Evolutionary conservation across 2,888 invertebrate genomes (phyloP), one percentile per base, ranked within the genome.

Genomic region (Phaedon cochleariae): DNA sequence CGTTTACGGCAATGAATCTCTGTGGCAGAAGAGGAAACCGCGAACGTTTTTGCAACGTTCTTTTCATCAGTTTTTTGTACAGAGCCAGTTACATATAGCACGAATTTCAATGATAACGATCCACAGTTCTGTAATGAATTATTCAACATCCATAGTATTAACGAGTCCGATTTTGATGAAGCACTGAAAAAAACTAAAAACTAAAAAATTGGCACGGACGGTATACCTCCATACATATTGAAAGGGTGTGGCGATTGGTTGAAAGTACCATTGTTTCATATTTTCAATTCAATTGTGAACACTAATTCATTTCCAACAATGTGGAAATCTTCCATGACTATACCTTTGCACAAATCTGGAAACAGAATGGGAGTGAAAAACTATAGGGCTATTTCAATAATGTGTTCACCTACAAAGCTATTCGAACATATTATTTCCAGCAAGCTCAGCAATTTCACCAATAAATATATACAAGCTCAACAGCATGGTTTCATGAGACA

Each of bases 31-130:
- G 17, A 46, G 5, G 10, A 46, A 46, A 46, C 46, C 17, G 46
- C 46, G 1, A 2, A 5, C 17, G 46, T 46, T 20, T 46, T 46
- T 46, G 2, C 46, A 46, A 17, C 5, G 17, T 46, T 46, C 20
- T 46, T 46, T 46, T 46, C 46, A 20, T 46, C 46, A 46, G 46
- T 46, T 10, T 46, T 46, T 46, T 46, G 46, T 20, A 15, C 46
- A 17, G 46, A 46, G 20, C 17, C 46, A 45, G 45, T 12, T 45
- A 45, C 45, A 45, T 45, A 45, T 45, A 45, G 17, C 45, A 45
- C 45, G 17, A n/a, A n/a, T n/a, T 45, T 3, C 6, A 5, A 6
- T 6, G 17, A 46, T 7, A 46, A 46, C 20, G 46, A 17, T 46
- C 3, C 2, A 12, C 6, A 17, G 12, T 15, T 46, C 20, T 46